Evolutionary conservation across 1,140 invertebrate species (phyloP).

Genomic region (Drosophila orena): DNA sequence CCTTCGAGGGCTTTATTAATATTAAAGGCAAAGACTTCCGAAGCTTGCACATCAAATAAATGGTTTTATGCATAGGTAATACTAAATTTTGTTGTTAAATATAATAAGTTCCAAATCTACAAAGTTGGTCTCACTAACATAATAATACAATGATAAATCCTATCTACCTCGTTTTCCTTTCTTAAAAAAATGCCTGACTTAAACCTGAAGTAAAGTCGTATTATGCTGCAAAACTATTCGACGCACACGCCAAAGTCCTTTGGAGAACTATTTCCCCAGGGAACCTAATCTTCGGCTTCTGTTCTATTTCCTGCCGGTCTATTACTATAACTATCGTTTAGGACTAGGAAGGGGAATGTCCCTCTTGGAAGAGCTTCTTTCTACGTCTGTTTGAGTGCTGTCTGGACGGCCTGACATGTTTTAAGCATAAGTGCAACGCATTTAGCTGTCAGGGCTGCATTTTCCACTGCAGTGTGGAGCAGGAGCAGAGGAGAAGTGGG

Average conservation of each 20-base stretch:
- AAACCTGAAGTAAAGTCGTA: not conserved
- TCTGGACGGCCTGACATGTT: slow-evolving; percentile 76
- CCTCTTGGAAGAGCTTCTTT: slow-evolving; percentile 8
- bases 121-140: no score
- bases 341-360: slow-evolving; percentile 9
- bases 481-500: not conserved
- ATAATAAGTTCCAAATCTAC: no score
- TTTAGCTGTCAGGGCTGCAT: slow-evolving; percentile 77
- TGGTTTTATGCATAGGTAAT: not conserved
- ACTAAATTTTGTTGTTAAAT: no score
- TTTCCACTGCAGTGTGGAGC: slow-evolving; percentile 19
- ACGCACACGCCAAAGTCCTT: not conserved
- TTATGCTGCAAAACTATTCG: not conserved
- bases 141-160: no score
- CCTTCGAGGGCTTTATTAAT: not conserved
- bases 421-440: slow-evolving; percentile 83
- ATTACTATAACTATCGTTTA: slow-evolving; percentile 45
- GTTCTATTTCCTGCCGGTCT: slow-evolving; percentile 19
- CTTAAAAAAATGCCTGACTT: not conserved
- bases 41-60: not conserved
- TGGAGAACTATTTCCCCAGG: slow-evolving; percentile 6
- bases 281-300: slow-evolving; percentile 47
- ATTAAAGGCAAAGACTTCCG: not conserved
- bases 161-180: not conserved
- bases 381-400: slow-evolving; percentile 69